Evolutionary conservation across 35 echinoderm and acorn worm species (phyloP).

Genomic region (Lytechinus variegatus): DNA sequence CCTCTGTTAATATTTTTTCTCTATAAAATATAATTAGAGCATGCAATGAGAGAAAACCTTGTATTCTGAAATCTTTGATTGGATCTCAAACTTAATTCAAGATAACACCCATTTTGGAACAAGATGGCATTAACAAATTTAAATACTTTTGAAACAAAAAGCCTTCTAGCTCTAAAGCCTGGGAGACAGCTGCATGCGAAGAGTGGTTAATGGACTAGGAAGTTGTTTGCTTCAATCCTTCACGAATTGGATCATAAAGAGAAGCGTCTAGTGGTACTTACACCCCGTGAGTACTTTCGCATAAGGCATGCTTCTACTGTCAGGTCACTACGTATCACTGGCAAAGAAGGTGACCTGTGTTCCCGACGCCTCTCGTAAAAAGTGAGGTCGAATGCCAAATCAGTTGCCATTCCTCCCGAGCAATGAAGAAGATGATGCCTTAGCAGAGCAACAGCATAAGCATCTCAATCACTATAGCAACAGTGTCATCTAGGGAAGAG

Average conservation of each 20-base stretch:
- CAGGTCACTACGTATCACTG: constrained; percentile 44
- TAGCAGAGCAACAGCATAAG: constrained; percentile 33
- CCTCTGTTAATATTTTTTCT: too few species aligned
- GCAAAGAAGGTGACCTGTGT: constrained; percentile 50
- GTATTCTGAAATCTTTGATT: too few species aligned
- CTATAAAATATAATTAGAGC: too few species aligned
- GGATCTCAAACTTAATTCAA: too few species aligned
- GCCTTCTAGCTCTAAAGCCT: too few species aligned
- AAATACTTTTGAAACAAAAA: too few species aligned
- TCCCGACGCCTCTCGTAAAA: constrained; percentile 47
- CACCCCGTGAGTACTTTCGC: constrained; percentile 48
- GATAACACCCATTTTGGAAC: too few species aligned
- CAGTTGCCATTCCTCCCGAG: constrained; percentile 31
- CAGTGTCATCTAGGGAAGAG: constrained; percentile 33
- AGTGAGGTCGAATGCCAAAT: constrained; percentile 52
- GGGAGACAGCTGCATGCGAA: not conserved
- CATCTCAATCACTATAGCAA: constrained; percentile 37
- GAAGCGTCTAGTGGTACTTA: not conserved
- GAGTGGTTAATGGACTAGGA: not conserved
- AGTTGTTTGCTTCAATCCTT: not conserved
- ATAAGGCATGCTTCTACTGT: constrained; percentile 45
- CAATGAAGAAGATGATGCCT: not conserved
- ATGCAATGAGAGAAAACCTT: too few species aligned
- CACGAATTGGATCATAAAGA: constrained; percentile 1
- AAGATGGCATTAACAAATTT: too few species aligned